Percentiles rank a stretch among this genome's conserved stretches.
Evolutionary conservation across 2,888 invertebrate genomes (phyloP).

Genomic region (Monoplex corrugatus): DNA sequence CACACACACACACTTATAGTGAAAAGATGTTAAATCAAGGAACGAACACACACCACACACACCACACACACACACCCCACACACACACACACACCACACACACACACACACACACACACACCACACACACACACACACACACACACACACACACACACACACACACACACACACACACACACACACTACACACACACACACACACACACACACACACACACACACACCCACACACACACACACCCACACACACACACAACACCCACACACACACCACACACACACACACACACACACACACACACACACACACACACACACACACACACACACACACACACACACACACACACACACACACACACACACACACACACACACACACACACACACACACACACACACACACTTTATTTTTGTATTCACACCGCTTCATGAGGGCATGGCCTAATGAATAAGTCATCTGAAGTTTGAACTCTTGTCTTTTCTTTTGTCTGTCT

Average conservation of each 20-base stretch:
- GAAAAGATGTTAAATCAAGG: no score
- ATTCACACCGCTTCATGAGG: no score
- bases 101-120: slow-evolving; percentile 6
- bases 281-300: background rate
- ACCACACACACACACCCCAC: background rate
- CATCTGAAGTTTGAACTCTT: no score
- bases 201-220: slow-evolving; percentile 18
- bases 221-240: background rate
- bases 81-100: background rate
- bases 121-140: background rate
- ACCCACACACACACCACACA: no score
- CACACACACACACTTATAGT: background rate
- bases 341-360: no score
- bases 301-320: slow-evolving; percentile 2
- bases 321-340: background rate
- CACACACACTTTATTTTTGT: no score
- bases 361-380: no score
- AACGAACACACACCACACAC: background rate
- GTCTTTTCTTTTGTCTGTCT: no score
- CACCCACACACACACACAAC: background rate
- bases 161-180: slow-evolving; percentile 8
- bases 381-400: no score
- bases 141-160: background rate
- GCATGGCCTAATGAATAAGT: no score
- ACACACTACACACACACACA: slow-evolving; percentile 85